phyloP scores from a whole-genome alignment of 2,113 vertebrate species.

The Chionis minor region DNA sequence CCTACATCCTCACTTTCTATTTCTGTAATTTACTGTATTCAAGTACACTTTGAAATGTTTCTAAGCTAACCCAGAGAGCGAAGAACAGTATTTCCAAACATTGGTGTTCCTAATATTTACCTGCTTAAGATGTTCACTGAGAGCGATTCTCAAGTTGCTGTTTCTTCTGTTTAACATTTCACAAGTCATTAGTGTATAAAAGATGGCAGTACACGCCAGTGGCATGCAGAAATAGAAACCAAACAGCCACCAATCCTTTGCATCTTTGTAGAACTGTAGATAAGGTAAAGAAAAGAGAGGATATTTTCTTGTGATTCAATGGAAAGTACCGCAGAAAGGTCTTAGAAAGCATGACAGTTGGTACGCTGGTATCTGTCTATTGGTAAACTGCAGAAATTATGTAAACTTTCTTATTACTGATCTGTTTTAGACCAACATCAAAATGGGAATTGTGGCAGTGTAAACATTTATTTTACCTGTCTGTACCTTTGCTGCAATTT shows the following conservation, averaged over 20 bases:
- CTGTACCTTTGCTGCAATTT: background rate
- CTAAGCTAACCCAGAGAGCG: background rate
- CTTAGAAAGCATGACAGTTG: background rate
- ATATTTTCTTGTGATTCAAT: background rate
- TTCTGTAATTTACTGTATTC: background rate
- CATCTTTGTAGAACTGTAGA: slow-evolving; percentile 83
- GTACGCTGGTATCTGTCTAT: background rate
- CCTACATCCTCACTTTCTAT: background rate
- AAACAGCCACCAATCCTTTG: slow-evolving; percentile 97
- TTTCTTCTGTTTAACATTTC: slow-evolving; percentile 97
- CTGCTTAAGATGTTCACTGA: slow-evolving; percentile 98
- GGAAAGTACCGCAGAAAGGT: background rate
- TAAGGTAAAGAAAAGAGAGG: background rate
- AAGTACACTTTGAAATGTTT: background rate
- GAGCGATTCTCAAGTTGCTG: slow-evolving; percentile 90
- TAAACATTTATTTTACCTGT: background rate
- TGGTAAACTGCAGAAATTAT: background rate
- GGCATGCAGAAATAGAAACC: slow-evolving; percentile 97
- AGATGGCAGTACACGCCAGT: slow-evolving; percentile 87
- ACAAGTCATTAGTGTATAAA: slow-evolving; percentile 95
- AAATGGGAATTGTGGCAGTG: background rate
- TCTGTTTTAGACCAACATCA: background rate
- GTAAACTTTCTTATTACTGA: background rate
- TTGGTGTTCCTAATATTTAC: slow-evolving; percentile 60
- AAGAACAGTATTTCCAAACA: background rate